Base-by-base conservation (phyloP, 1,140 invertebrate genomes). In the Drosophila sproati region DNA sequence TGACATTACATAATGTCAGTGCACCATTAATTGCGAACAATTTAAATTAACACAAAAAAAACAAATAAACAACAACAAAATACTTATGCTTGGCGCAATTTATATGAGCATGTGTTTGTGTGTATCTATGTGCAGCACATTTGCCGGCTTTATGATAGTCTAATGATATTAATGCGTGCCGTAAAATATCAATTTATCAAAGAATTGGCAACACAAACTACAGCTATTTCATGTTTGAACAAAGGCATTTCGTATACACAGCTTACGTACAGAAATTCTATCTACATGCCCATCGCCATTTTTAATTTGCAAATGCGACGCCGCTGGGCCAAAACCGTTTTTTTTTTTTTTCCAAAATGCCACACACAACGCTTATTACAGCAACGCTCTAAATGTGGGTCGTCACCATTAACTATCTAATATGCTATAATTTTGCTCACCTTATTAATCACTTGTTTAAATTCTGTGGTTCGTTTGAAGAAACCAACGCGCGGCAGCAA, bases 271-370 rank as follows among this genome's bases (percentile, higher is more conserved):
- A 35, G 12, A 73, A 61, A 63, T 86, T 69, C 59, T 87, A 67
- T 87, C 73, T 87, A 83, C 59, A 88, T 64, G 60, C 55, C 76
- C 63, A 87, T 45, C 83, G 83, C 83, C 83, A 87, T 87, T 89
- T 87, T 87, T 87, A 83, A 88, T 87, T 87, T 87, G 80, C 80
- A 59, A 71, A 71, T 35, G 28, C 39, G 73, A 71, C 54, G 73
- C 64, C 73, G 48, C 34, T 51, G 67, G 62, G n/a, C 45, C 41
- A 7, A 35, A 57, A 70, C 4, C 28, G 31, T 32, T 70, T 20
- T 8, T 35, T 34, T 60, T n/a, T 29, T 29, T 10, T 34, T 29
- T 10, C 48, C 2, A 3, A 5, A 29, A 35, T 3, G 3, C 10
- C 3, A 35, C 29, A 32, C 20, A 4, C 0, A 28, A 10, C 32